Conservation (phyloP, 2,113 vertebrate species). For the Plestiodon gilberti region DNA sequence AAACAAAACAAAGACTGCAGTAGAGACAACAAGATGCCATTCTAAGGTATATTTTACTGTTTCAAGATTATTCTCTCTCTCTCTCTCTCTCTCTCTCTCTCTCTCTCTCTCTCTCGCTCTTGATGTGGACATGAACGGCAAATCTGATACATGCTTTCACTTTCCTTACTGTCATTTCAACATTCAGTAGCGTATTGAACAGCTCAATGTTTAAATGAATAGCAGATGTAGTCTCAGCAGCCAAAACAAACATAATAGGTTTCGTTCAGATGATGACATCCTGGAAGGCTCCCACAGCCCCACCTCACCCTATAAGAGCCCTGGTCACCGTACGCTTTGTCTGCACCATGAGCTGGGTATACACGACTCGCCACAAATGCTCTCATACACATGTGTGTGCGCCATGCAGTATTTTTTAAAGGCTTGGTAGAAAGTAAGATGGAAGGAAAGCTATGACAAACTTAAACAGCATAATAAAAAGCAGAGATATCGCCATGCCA, state of each 20-base stretch:
- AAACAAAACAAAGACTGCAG: constrained; percentile 57
- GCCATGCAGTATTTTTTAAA: not conserved
- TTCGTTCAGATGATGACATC: constrained; percentile 54
- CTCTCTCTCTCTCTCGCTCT: not conserved
- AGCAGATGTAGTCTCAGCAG: constrained; percentile 63
- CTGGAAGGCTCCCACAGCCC: not conserved
- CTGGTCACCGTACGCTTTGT: not conserved
- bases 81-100: too few species aligned
- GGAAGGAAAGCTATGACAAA: too few species aligned
- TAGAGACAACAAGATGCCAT: constrained; percentile 20
- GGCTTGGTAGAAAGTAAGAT: too few species aligned
- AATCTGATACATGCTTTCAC: constrained; percentile 39
- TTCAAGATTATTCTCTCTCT: too few species aligned
- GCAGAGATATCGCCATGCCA: too few species aligned
- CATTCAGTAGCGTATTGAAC: constrained; percentile 62
- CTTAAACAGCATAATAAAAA: too few species aligned
- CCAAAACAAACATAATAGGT: constrained; percentile 68
- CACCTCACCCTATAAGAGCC: not conserved
- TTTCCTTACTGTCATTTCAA: constrained; percentile 57
- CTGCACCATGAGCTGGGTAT: not conserved
- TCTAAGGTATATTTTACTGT: constrained; percentile 18
- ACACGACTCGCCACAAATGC: not conserved
- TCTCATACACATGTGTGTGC: not conserved
- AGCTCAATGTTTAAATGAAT: constrained; percentile 56
- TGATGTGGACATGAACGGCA: not conserved